A percentile compares a stretch with the other conserved stretches of the same genome.
These are phyloP conservation scores for Melierax canorus DNA, from an alignment of 2,113 vertebrate genomes.

Conservation along the genomic window DNA sequence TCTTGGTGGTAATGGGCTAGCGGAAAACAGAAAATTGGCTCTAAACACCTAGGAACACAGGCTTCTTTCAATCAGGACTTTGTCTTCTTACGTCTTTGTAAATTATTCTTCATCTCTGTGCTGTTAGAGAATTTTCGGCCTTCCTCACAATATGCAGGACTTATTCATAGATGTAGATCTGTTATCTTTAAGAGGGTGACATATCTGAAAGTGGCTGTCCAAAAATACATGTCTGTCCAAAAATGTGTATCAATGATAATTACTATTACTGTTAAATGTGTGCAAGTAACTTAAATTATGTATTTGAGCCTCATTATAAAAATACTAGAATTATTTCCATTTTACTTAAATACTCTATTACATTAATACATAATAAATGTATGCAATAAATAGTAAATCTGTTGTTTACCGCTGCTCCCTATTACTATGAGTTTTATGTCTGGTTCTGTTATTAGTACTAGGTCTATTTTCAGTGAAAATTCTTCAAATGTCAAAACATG, in stretches of 20 bases:
- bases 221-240: neutral
- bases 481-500: slow-evolving; percentile 32
- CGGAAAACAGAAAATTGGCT: neutral
- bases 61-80: neutral
- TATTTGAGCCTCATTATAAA: neutral
- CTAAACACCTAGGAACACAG: neutral
- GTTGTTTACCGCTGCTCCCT: neutral
- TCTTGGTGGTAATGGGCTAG: neutral
- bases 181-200: neutral
- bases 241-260: neutral
- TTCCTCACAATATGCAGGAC: neutral
- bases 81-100: neutral
- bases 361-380: neutral
- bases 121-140: neutral
- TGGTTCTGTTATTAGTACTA: neutral
- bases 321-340: neutral
- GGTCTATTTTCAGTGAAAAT: slow-evolving; percentile 12
- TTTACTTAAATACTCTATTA: neutral
- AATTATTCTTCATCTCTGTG: neutral
- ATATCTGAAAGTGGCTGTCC: neutral
- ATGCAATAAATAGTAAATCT: neutral
- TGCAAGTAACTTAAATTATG: neutral
- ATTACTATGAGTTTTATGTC: neutral
- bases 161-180: neutral
- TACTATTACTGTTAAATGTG: neutral